Evolutionary conservation across 1,140 invertebrate species (phyloP), one percentile per base, ranked within the genome.

Genomic region (Cylas formicarius): DNA sequence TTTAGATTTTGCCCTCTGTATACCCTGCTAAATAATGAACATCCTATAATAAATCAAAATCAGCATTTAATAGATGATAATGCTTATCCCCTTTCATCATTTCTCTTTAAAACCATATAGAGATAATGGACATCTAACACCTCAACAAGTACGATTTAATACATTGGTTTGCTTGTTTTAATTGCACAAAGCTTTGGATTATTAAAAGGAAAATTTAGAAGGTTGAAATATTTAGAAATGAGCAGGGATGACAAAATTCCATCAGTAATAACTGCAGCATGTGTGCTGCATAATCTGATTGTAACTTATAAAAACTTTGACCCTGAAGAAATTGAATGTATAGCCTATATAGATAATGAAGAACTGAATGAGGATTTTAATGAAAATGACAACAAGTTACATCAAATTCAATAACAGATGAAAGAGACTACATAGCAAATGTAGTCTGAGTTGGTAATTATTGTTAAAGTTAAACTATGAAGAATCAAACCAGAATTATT

Each of bases 161-260:
- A 28, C 16, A 11, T 14, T n/a, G 27, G 11, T 28, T 28, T 28
- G 27, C 16, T 28, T 14, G n/a, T n/a, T n/a, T n/a, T 37, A 11
- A 37, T 22, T 37, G 17, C 21, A 21, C 17, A 22, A 37, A 21
- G 18, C 11, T 35, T 35, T 35, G 33, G 33, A 35, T 21, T 35
- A 8, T 20, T 35, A 35, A 35, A 35, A 16, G 20, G 33, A 18
- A 35, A 35, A 13, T 35, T 35, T 20, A 18, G 33, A 4, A 18
- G 33, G 2, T 19, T 35, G 3, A 35, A 35, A 35, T 35, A 19
- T 35, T 21, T 35, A 20, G 33, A 35, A 9, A 35, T 35, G 33
- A 21, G 18, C 2, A 17, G 33, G 13, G 23, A 21, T 21, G 33
- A 35, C 13, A n/a, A 11, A 3, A 13, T 35, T 10, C 33, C 33